Conservation (phyloP, 2,888 invertebrate genomes). For the Stenoptilia bipunctidactyla region DNA sequence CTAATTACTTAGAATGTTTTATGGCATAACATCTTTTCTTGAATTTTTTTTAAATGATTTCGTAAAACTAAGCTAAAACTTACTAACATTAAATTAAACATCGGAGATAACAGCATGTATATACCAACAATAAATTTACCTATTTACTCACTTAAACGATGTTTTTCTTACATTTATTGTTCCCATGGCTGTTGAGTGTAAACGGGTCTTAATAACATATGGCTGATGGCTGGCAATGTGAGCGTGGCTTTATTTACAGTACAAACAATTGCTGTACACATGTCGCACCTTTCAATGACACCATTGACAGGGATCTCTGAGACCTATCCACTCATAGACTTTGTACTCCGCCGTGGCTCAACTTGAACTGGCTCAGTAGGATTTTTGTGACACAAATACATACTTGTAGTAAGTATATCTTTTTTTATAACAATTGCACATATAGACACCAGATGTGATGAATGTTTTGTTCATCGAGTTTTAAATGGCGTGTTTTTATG, state of each 20-base stretch:
- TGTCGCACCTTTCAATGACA: conserved; percentile 59
- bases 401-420: conserved; percentile 34
- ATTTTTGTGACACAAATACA: conserved; percentile 58
- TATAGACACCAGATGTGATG: conserved; percentile 55
- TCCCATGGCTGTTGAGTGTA: background rate
- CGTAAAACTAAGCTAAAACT: too few relatives aligned
- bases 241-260: conserved; percentile 51
- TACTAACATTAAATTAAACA: too few relatives aligned
- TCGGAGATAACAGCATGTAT: too few relatives aligned
- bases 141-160: too few relatives aligned
- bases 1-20: too few relatives aligned
- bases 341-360: conserved; percentile 19
- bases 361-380: conserved; percentile 26
- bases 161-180: too few relatives aligned
- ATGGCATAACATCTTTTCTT: too few relatives aligned
- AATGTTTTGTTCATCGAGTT: conserved; percentile 11
- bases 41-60: too few relatives aligned
- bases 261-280: conserved; percentile 59
- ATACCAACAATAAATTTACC: too few relatives aligned
- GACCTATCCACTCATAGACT: background rate
- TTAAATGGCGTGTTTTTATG: too few relatives aligned
- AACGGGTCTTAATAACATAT: conserved; percentile 10
- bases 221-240: conserved; percentile 22
- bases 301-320: conserved; percentile 50
- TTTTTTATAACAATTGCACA: conserved; percentile 49